Evolutionary conservation across 2,113 vertebrate species (phyloP).

Genomic region (Oncorhynchus kisutch): DNA sequence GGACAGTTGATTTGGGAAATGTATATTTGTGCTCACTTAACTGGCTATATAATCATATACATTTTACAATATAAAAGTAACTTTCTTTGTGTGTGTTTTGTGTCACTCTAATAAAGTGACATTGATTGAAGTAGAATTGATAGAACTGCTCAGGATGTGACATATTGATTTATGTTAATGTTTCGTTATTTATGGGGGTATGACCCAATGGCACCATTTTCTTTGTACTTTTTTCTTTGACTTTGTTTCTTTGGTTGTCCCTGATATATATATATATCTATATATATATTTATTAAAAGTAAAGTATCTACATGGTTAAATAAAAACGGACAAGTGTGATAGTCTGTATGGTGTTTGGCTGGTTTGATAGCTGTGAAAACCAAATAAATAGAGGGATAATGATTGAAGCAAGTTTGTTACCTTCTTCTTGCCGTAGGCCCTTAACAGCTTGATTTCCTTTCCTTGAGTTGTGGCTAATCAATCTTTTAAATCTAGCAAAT

Average conservation of each 20-base stretch:
- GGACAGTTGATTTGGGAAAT: slow-evolving; percentile 12
- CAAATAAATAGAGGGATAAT: background rate
- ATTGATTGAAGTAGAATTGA: background rate
- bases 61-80: slow-evolving; percentile 33
- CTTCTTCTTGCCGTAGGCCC: background rate
- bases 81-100: slow-evolving; percentile 40
- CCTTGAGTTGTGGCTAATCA: slow-evolving; percentile 13
- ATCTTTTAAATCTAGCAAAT: slow-evolving; percentile 31
- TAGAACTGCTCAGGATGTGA: background rate
- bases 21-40: slow-evolving; percentile 17
- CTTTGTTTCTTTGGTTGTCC: background rate
- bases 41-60: slow-evolving; percentile 1
- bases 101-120: background rate
- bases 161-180: background rate
- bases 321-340: background rate
- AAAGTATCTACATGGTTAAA: background rate
- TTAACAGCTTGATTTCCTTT: slow-evolving; percentile 2
- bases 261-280: background rate
- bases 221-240: background rate
- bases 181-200: background rate
- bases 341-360: background rate
- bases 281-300: background rate
- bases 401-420: background rate
- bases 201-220: background rate
- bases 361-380: slow-evolving; percentile 5